phyloP scores from a whole-genome alignment of 2,113 vertebrate genomes.

The Camelus bactrianus region DNA sequence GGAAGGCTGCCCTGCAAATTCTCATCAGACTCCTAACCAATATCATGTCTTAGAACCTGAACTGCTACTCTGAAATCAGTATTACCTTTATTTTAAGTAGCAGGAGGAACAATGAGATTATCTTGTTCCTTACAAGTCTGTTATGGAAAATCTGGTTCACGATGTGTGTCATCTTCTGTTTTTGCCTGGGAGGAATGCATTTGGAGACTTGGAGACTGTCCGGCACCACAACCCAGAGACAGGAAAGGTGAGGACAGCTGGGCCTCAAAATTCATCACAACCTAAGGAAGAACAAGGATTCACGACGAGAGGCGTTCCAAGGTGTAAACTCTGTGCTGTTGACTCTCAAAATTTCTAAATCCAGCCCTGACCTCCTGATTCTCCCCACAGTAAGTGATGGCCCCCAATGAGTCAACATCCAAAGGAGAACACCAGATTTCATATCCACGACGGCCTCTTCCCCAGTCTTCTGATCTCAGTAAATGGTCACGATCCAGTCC shows the following conservation, averaged over 20 bases:
- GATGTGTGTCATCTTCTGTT: slow-evolving; percentile 45
- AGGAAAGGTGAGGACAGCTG: background rate
- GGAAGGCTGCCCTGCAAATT: slow-evolving; percentile 72
- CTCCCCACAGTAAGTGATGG: background rate
- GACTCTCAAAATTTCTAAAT: background rate
- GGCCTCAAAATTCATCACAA: background rate
- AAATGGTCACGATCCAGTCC: background rate
- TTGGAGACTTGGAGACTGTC: slow-evolving; percentile 22
- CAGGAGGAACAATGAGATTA: slow-evolving; percentile 71
- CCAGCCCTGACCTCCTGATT: background rate
- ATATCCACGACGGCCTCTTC: background rate
- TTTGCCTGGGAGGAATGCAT: slow-evolving; percentile 34
- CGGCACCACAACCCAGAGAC: background rate
- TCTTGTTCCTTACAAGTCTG: slow-evolving; percentile 73
- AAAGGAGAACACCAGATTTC: background rate
- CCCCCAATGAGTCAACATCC: background rate
- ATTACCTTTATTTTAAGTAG: slow-evolving; percentile 73
- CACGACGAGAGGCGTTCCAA: background rate
- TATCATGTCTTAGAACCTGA: slow-evolving; percentile 67
- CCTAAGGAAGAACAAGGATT: background rate
- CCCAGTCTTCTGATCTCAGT: background rate
- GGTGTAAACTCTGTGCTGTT: background rate
- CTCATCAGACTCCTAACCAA: slow-evolving; percentile 67
- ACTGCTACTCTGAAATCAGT: slow-evolving; percentile 70
- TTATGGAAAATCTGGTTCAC: slow-evolving; percentile 60